Percentiles rank a stretch among this genome's conserved stretches.
These are phyloP conservation scores for Trichomycterus rosablanca DNA, from an alignment of 2,113 vertebrate genomes.

Conservation along the genomic window DNA sequence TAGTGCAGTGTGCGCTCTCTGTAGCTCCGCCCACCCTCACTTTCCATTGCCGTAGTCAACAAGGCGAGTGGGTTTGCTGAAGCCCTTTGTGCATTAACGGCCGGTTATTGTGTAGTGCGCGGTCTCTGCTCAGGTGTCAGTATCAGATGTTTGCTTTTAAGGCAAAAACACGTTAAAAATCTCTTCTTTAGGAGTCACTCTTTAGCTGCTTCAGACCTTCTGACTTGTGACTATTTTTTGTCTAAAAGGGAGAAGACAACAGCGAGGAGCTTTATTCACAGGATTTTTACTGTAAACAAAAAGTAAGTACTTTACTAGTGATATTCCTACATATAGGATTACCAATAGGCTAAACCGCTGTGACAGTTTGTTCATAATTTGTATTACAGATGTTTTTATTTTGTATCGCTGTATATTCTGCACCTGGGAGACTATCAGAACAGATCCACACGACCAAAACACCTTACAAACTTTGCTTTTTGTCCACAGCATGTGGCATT, in stretches of 20 bases:
- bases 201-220: not conserved
- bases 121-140: not conserved
- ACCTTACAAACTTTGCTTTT: too few relatives aligned
- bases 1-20: not conserved
- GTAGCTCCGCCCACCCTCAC: not conserved
- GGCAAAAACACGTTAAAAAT: not conserved
- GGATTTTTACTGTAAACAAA: not conserved
- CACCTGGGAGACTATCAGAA: too few relatives aligned
- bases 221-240: not conserved
- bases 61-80: not conserved
- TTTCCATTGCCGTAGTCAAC: too few relatives aligned
- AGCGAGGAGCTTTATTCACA: not conserved
- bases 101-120: not conserved
- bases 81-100: constrained; percentile 5
- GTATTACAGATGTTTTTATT: too few relatives aligned
- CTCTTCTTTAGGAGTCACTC: not conserved
- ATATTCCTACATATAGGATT: too few relatives aligned
- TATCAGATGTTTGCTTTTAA: too few relatives aligned
- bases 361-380: too few relatives aligned
- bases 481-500: too few relatives aligned
- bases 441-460: too few relatives aligned
- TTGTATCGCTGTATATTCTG: too few relatives aligned
- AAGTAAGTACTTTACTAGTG: constrained; percentile 15
- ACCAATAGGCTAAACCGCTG: too few relatives aligned
- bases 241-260: not conserved